phyloP scores from a whole-genome alignment of 2,797 vertebrate genomes.

The Falco novaeseelandiae region DNA sequence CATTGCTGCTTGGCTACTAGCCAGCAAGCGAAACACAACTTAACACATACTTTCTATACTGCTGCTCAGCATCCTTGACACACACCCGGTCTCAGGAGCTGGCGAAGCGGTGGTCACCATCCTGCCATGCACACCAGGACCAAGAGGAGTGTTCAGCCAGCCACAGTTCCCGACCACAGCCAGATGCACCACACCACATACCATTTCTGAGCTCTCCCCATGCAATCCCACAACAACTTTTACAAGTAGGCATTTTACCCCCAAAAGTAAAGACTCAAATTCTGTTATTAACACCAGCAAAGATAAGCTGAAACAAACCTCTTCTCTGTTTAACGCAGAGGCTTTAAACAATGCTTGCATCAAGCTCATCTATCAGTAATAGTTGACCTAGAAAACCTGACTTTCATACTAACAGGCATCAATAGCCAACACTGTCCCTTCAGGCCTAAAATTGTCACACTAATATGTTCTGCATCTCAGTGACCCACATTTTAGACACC shows the following conservation, averaged over 20 bases:
- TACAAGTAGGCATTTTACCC: not conserved
- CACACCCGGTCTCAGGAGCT: not conserved
- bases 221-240: not conserved
- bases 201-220: not conserved
- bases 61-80: not conserved
- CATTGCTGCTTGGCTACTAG: rapidly evolving
- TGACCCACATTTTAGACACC: constrained; percentile 52
- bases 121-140: not conserved
- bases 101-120: not conserved
- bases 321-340: not conserved
- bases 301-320: not conserved
- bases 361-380: not conserved
- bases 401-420: not conserved
- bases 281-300: not conserved
- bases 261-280: not conserved
- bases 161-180: not conserved
- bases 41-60: rapidly evolving
- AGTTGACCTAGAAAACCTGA: constrained; percentile 1
- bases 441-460: not conserved
- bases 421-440: not conserved
- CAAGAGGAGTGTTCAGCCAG: not conserved
- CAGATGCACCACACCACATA: too few species aligned
- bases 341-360: not conserved
- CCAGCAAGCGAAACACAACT: not conserved
- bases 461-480: not conserved